Conservation (phyloP, 2,888 invertebrate genomes). For the Catocala nupta region DNA sequence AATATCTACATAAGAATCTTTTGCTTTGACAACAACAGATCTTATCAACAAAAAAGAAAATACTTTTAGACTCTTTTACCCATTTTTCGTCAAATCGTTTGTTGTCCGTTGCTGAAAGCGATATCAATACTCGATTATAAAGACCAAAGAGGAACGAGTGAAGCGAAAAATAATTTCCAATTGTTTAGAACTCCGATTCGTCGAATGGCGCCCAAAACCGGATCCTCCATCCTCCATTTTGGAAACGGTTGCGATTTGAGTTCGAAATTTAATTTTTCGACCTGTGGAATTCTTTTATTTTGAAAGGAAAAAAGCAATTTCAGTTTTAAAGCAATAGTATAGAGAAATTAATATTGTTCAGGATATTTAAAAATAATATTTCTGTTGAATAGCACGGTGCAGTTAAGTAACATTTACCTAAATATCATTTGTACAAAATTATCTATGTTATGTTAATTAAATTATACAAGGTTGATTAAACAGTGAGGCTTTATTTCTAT, state of each 20-base stretch:
- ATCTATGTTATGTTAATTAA: no score
- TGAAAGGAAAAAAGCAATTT: neutral
- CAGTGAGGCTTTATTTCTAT: no score
- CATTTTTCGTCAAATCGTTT: slow-evolving; percentile 1
- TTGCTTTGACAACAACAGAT: neutral
- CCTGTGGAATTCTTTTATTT: slow-evolving; percentile 10
- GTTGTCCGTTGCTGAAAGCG: slow-evolving; percentile 11
- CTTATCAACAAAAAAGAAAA: neutral
- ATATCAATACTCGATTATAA: slow-evolving; percentile 12
- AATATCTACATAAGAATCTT: neutral
- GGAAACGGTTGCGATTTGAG: slow-evolving; percentile 15
- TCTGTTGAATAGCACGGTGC: no score
- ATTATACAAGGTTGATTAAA: no score
- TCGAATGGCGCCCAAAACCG: neutral
- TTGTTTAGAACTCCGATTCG: slow-evolving; percentile 7
- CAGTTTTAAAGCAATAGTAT: neutral
- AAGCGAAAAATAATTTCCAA: slow-evolving; percentile 9
- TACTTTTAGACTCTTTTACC: slow-evolving; percentile 12
- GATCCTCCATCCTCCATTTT: neutral
- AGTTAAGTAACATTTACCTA: no score
- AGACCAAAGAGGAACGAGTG: slow-evolving; percentile 6
- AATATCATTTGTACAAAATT: no score
- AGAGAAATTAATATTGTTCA: no score
- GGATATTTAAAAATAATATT: no score
- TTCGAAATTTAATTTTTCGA: slow-evolving; percentile 24